Conservation (phyloP, 2,888 invertebrate genomes). For the Polietes domitor region DNA sequence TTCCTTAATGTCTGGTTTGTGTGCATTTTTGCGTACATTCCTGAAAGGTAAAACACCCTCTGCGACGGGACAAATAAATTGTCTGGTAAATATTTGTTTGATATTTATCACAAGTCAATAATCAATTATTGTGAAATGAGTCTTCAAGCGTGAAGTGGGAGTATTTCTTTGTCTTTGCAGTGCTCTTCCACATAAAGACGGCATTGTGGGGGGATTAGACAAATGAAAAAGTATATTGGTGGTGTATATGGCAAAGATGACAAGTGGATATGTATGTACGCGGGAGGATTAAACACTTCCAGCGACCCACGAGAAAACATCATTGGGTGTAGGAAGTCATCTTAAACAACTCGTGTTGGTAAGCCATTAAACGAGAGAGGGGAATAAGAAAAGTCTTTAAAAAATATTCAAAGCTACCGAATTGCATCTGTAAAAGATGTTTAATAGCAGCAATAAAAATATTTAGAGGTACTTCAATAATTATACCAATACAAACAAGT, state of each 20-base stretch:
- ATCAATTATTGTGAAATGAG: slow-evolving; percentile 59
- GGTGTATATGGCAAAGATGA: neutral
- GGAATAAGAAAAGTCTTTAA: no score
- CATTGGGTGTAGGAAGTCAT: no score
- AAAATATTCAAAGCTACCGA: no score
- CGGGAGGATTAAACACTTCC: neutral
- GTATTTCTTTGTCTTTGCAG: neutral
- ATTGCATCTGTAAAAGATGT: no score
- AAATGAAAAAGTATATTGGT: neutral
- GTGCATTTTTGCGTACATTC: slow-evolving; percentile 52
- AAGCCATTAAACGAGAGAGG: no score
- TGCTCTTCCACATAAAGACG: neutral
- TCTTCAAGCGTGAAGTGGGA: slow-evolving; percentile 16
- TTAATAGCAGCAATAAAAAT: no score
- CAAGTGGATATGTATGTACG: neutral
- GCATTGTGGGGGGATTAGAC: neutral
- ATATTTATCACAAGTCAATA: slow-evolving; percentile 56
- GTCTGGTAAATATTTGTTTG: slow-evolving; percentile 21
- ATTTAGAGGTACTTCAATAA: no score
- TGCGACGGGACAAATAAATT: neutral
- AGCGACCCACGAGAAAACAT: no score
- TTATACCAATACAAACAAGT: no score
- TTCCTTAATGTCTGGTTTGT: slow-evolving; percentile 55
- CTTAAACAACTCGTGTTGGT: no score
- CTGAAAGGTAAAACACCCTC: slow-evolving; percentile 50